A percentile compares a stretch with the other conserved stretches of the same genome.
Conservation (phyloP, 2,888 invertebrate genomes). For the Coecobrya sp. region DNA sequence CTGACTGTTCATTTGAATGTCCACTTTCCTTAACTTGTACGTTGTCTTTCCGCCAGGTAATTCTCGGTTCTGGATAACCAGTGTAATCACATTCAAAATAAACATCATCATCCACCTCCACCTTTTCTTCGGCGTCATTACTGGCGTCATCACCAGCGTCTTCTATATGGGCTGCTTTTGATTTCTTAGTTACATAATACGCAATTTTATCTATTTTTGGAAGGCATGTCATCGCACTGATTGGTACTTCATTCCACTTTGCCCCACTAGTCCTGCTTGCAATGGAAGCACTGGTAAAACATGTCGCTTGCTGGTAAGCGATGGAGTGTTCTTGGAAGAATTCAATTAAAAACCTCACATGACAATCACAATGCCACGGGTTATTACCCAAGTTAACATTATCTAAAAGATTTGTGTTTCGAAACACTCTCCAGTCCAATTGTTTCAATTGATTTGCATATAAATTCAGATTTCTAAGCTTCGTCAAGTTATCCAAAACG, state of each 20-base stretch:
- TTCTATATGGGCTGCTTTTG: neutral
- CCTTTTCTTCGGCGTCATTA: neutral
- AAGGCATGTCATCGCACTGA: neutral
- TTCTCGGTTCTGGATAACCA: conserved; percentile 55
- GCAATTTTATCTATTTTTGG: conserved; percentile 11
- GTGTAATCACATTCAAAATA: conserved; percentile 61
- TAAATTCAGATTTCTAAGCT: neutral
- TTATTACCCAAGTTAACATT: neutral
- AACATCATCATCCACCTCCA: conserved; percentile 45
- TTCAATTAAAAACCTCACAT: conserved; percentile 59
- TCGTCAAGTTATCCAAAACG: conserved; percentile 26
- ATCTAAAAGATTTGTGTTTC: neutral
- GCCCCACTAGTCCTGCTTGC: conserved; percentile 12
- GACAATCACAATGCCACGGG: conserved; percentile 61
- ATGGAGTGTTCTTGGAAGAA: neutral
- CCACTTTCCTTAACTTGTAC: neutral
- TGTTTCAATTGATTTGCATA: neutral
- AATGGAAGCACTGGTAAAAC: neutral
- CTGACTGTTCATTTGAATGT: neutral
- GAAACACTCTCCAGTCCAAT: conserved; percentile 29
- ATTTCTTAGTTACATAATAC: neutral
- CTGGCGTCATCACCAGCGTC: neutral
- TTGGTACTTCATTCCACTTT: conserved; percentile 24
- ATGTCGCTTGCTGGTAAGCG: neutral
- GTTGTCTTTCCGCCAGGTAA: conserved; percentile 66